Evolutionary conservation across 2,888 invertebrate genomes (phyloP).

Genomic region (Mesorhabditis sp.): DNA sequence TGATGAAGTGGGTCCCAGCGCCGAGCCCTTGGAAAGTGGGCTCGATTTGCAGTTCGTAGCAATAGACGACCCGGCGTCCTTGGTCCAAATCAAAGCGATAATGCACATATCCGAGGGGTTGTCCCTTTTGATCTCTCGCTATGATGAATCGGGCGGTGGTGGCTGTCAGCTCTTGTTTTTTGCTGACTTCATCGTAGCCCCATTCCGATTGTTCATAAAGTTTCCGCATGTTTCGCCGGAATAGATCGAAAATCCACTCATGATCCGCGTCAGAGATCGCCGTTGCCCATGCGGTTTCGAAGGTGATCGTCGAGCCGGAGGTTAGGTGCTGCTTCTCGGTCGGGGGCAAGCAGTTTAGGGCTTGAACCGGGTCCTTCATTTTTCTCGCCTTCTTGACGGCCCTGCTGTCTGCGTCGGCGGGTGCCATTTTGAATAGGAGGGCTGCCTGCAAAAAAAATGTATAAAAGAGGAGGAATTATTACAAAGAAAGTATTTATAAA

Average conservation of each 20-base stretch:
- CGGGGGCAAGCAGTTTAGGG: slow-evolving; percentile 26
- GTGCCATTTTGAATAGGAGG: slow-evolving; percentile 20
- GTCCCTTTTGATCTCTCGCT: slow-evolving; percentile 24
- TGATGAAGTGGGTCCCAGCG: slow-evolving; percentile 77
- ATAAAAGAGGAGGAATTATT: no score
- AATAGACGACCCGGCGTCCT: slow-evolving; percentile 72
- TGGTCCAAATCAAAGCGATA: slow-evolving; percentile 80
- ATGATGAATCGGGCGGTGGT: slow-evolving; percentile 57
- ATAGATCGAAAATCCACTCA: slow-evolving; percentile 47
- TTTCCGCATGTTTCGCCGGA: slow-evolving; percentile 46
- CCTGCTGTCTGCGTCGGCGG: slow-evolving; percentile 67
- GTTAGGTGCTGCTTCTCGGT: slow-evolving; percentile 8
- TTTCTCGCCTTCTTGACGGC: slow-evolving; percentile 47
- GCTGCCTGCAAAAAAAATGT: no score
- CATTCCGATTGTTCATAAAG: slow-evolving; percentile 67
- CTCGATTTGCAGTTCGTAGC: slow-evolving; percentile 83
- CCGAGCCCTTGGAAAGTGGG: slow-evolving; percentile 72
- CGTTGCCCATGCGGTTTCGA: slow-evolving; percentile 47
- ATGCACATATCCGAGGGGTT: slow-evolving; percentile 73
- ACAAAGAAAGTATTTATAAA: no score
- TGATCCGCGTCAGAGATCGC: slow-evolving; percentile 33
- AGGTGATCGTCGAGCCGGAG: slow-evolving; percentile 39
- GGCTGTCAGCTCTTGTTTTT: slow-evolving; percentile 61
- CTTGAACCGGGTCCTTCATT: slow-evolving; percentile 32
- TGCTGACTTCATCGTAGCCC: slow-evolving; percentile 63